phyloP scores from a whole-genome alignment of 1,140 invertebrate genomes.

The Diprion similis region DNA sequence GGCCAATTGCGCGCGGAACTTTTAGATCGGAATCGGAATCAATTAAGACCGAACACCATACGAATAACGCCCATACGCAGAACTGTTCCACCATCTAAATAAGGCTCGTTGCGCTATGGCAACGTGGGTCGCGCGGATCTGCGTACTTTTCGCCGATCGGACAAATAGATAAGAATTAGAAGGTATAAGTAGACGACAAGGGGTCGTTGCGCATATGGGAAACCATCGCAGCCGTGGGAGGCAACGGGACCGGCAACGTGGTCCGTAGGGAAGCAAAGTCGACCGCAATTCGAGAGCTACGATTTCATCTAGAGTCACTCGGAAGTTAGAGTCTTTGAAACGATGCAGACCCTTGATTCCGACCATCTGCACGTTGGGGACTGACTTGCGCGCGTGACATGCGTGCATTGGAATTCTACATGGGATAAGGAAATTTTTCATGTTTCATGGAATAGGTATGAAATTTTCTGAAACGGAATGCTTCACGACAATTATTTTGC shows the following conservation, averaged over 20 bases:
- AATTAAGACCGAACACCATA: neutral
- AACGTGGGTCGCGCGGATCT: neutral
- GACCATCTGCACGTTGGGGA: neutral
- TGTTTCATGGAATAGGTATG: neutral
- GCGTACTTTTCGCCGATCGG: constrained; percentile 1
- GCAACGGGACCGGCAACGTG: no score
- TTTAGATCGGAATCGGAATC: no score
- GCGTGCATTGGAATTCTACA: neutral
- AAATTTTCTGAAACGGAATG: neutral
- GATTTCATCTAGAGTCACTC: neutral
- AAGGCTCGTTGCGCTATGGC: constrained; percentile 1
- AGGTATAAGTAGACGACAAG: neutral
- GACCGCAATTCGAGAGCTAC: neutral
- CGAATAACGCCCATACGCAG: neutral
- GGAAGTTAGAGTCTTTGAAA: neutral
- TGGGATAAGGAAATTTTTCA: neutral
- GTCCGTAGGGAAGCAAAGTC: no score
- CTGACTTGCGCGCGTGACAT: neutral
- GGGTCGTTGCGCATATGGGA: neutral
- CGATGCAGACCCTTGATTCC: neutral
- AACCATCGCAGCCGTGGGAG: neutral
- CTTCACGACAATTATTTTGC: neutral
- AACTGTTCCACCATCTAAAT: neutral
- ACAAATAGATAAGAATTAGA: constrained; percentile 4
- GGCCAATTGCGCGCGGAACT: no score